Conservation (phyloP, 1,140 invertebrate genomes). For the Tetramorium simillimum region DNA sequence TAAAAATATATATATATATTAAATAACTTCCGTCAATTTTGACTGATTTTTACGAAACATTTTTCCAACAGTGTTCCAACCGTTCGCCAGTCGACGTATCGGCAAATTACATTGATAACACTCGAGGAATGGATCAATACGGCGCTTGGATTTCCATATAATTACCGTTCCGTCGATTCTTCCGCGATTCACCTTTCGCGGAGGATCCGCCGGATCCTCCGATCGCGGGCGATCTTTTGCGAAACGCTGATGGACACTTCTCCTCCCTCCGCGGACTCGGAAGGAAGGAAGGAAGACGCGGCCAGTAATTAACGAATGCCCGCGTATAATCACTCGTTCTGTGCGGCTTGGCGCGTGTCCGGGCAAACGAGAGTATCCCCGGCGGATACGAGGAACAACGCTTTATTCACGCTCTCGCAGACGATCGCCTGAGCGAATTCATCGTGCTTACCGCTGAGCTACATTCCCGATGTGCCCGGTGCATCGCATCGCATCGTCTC, state of each 20-base stretch:
- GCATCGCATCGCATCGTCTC: background rate
- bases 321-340: slow-evolving; percentile 61
- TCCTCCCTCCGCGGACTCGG: background rate
- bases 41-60: too few species aligned
- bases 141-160: background rate
- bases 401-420: slow-evolving; percentile 81
- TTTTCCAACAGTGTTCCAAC: too few species aligned
- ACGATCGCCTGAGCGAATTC: slow-evolving; percentile 54
- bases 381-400: slow-evolving; percentile 63
- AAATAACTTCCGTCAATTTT: too few species aligned
- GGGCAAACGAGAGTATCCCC: slow-evolving; percentile 66
- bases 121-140: background rate
- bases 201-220: background rate
- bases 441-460: slow-evolving; percentile 65
- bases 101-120: background rate
- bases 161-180: background rate
- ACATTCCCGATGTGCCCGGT: slow-evolving; percentile 71
- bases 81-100: too few species aligned
- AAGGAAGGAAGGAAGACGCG: background rate
- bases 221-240: background rate
- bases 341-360: slow-evolving; percentile 46
- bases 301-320: slow-evolving; percentile 58
- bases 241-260: background rate
- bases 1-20: too few species aligned
- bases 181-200: background rate